Conservation (phyloP, 2,113 vertebrate genomes). For the Coregonus clupeaformis region DNA sequence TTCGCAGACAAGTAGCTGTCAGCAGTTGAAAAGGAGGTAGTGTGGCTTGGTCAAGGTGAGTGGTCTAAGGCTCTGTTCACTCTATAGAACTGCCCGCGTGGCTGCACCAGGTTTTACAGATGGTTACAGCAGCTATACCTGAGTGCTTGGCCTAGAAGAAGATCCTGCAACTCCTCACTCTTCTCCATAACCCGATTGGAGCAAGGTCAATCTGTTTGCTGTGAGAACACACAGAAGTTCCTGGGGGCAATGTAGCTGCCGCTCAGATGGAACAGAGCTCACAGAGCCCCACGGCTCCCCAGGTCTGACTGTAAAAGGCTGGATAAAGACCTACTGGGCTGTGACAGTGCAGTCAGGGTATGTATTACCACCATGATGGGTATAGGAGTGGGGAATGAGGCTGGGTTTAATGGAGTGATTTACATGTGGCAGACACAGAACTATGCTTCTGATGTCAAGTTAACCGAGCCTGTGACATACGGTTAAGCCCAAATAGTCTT, state of each 20-base stretch:
- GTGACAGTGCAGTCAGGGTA: slow-evolving; percentile 27
- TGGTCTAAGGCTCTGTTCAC: slow-evolving; percentile 11
- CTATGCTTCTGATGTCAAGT: slow-evolving; percentile 11
- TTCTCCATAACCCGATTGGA: slow-evolving; percentile 40
- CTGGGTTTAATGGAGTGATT: slow-evolving; percentile 39
- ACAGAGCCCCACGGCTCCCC: slow-evolving; percentile 7
- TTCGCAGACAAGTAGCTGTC: slow-evolving; percentile 16
- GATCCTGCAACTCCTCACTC: slow-evolving; percentile 37
- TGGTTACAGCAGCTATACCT: slow-evolving; percentile 26
- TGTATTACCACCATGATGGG: slow-evolving; percentile 47
- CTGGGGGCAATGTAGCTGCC: slow-evolving; percentile 16
- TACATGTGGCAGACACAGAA: slow-evolving; percentile 28
- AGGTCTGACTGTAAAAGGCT: slow-evolving; percentile 33
- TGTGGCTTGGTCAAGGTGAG: slow-evolving; percentile 8
- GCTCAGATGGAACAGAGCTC: slow-evolving; percentile 12
- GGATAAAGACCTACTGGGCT: slow-evolving; percentile 32
- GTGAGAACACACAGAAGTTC: slow-evolving; percentile 20
- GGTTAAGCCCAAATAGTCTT: slow-evolving; percentile 4
- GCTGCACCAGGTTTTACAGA: slow-evolving; percentile 36
- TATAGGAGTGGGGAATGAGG: slow-evolving; percentile 6
- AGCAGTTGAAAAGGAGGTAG: slow-evolving; percentile 6
- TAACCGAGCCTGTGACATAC: slow-evolving; percentile 21
- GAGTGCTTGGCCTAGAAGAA: slow-evolving; percentile 15
- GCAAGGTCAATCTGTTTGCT: slow-evolving; percentile 39
- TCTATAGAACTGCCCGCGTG: not conserved